These are phyloP conservation scores for Exaiptasia diaphana DNA, from an alignment of 64 coral and sea anemone genomes.

Conservation along the genomic window DNA sequence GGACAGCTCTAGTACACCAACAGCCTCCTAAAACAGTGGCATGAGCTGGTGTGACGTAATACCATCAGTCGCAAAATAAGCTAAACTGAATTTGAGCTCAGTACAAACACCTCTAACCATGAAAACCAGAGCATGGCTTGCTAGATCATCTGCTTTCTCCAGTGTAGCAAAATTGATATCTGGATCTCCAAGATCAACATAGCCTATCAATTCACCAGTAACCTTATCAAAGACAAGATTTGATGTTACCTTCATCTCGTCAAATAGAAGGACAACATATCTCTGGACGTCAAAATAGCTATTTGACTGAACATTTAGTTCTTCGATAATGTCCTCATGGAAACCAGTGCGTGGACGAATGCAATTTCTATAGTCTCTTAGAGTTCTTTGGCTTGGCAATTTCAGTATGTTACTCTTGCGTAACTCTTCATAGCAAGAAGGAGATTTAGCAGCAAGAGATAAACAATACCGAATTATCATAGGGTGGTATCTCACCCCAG, in stretches of 20 bases:
- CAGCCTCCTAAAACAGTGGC: constrained; percentile 26
- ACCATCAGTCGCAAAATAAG: constrained; percentile 23
- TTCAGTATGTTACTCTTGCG: constrained; percentile 3
- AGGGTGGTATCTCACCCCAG: constrained; percentile 36
- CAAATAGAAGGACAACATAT: constrained; percentile 59
- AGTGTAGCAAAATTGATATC: constrained; percentile 19
- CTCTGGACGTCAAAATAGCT: constrained; percentile 26
- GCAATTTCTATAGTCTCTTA: constrained; percentile 20
- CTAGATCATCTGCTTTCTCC: constrained; percentile 37
- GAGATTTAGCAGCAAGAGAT: constrained; percentile 28
- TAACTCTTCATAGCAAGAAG: constrained; percentile 2
- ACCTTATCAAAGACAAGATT: constrained; percentile 49
- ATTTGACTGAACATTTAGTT: constrained; percentile 17
- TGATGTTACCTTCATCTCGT: constrained; percentile 52
- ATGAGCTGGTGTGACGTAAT: constrained; percentile 6
- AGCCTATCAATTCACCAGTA: constrained; percentile 25
- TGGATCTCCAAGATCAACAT: constrained; percentile 29
- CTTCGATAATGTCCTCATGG: constrained; percentile 24
- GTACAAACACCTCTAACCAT: constrained; percentile 7
- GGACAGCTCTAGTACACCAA: constrained; percentile 3
- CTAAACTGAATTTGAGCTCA: constrained; percentile 33
- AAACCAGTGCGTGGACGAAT: constrained; percentile 32
- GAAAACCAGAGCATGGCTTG: constrained; percentile 41
- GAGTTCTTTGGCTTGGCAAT: constrained; percentile 14
- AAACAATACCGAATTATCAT: neutral